Conservation (phyloP, 1,140 invertebrate species). For the Calliopsis andreniformis region DNA sequence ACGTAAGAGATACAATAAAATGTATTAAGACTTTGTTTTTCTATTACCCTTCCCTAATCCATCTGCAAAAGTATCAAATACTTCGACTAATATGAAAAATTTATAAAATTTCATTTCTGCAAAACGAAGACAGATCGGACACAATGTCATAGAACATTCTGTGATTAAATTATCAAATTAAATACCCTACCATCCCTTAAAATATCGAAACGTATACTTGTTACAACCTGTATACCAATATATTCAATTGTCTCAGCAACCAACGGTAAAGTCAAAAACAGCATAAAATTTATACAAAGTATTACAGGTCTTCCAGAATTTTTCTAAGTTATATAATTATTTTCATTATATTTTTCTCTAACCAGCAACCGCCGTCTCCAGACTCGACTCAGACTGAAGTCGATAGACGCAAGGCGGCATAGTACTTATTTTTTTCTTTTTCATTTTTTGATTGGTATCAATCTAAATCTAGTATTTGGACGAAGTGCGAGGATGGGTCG, state of each 20-base stretch:
- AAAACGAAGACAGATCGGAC: too few relatives aligned
- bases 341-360: conserved; percentile 63
- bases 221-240: conserved; percentile 67
- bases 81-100: too few relatives aligned
- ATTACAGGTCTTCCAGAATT: conserved; percentile 73
- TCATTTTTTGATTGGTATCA: conserved; percentile 74
- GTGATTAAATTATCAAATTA: too few relatives aligned
- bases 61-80: too few relatives aligned
- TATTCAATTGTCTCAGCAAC: conserved; percentile 62
- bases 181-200: too few relatives aligned
- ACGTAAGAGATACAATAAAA: too few relatives aligned
- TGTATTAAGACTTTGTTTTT: too few relatives aligned
- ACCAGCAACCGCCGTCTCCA: conserved; percentile 56
- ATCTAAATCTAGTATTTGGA: conserved; percentile 77
- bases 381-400: conserved; percentile 50
- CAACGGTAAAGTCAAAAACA: conserved; percentile 58
- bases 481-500: conserved; percentile 77
- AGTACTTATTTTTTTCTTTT: conserved; percentile 43
- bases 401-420: conserved; percentile 52
- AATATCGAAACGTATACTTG: too few relatives aligned
- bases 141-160: too few relatives aligned
- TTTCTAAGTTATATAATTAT: conserved; percentile 66
- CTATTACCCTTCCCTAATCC: too few relatives aligned
- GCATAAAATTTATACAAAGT: conserved; percentile 67
- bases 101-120: too few relatives aligned